These are phyloP conservation scores for Simalia tracyae DNA, from an alignment of 2,797 vertebrate species.

Conservation along the genomic window DNA sequence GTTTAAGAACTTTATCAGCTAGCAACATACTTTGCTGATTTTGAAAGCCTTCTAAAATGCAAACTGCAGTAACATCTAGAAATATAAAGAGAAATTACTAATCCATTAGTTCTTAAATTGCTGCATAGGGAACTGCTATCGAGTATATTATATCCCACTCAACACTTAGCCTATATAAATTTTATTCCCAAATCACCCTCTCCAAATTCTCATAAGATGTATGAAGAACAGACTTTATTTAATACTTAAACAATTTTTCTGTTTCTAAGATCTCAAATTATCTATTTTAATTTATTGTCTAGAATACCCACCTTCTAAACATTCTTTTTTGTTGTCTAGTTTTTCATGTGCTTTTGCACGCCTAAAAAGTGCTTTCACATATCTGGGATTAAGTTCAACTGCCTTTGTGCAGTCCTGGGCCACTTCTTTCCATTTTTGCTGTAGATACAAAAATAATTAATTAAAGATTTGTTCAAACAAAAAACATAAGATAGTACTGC, in stretches of 20 bases:
- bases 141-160: fast-evolving
- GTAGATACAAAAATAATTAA: constrained; percentile 50
- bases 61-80: constrained; percentile 96
- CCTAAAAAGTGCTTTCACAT: constrained; percentile 96
- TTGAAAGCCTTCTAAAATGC: constrained; percentile 98
- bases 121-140: background rate
- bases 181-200: background rate
- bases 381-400: constrained; percentile 93
- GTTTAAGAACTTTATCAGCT: constrained; percentile 97
- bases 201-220: background rate
- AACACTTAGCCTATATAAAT: background rate
- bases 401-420: constrained; percentile 93
- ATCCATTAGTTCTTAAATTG: constrained; percentile 31
- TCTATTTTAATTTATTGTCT: background rate
- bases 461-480: constrained; percentile 26
- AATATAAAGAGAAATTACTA: constrained; percentile 39
- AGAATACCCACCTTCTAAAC: constrained; percentile 87
- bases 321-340: constrained; percentile 96
- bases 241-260: background rate
- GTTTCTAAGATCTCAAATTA: background rate
- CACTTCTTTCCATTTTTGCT: constrained; percentile 96
- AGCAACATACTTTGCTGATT: constrained; percentile 98
- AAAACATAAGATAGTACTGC: constrained; percentile 40
- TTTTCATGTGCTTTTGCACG: constrained; percentile 95
- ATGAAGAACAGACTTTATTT: background rate